Base-by-base conservation (phyloP, 2,113 vertebrate species). In the Poicephalus meyeri region DNA sequence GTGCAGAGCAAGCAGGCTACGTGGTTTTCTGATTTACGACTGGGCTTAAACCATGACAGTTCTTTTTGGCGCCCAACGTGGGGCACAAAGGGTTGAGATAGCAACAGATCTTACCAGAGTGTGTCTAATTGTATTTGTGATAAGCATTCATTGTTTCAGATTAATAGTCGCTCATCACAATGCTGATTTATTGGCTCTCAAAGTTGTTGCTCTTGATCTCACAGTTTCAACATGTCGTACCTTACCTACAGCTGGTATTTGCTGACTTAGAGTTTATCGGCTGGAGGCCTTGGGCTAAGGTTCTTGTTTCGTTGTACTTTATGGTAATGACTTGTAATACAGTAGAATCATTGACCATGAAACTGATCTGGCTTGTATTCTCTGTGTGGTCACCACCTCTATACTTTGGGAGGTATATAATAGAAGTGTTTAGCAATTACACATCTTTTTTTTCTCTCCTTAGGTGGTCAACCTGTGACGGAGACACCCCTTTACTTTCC, bases 11-110 rank as follows among this genome's bases (percentile, higher is more conserved):
- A n/a, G n/a, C n/a, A n/a, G n/a, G n/a, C n/a, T n/a, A n/a, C n/a
- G n/a, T n/a, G n/a, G n/a, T n/a, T n/a, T n/a, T n/a, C n/a, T n/a
- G n/a, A n/a, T n/a, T n/a, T n/a, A n/a, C 10, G 3, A 18, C 31
- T 56, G 31, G 31, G 53, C 53, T 56, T 33, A 56, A 56, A 33
- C 31, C 31, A 33, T 5, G 3, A 4, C 18, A 13, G 53, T 20
- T 56, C 31, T 56, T 56, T 33, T 5, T 20, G 53, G 31, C 1
- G 1, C 19, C 2, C 31, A 56, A 6, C 2, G 1, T 20, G 31
- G 53, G n/a, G n/a, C n/a, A n/a, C n/a, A n/a, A 13, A 20, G 18
- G 8, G 53, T 8, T 9, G 53, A 33, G 11, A 6, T 20, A 56
- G 13, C 1, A 3, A 21, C 18, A 33, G 53, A 56, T 56, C 53